Evolutionary conservation across 30 jellyfish, hydroid and myxozoan genomes (phyloP).

Genomic region (Clytia hemisphaerica): DNA sequence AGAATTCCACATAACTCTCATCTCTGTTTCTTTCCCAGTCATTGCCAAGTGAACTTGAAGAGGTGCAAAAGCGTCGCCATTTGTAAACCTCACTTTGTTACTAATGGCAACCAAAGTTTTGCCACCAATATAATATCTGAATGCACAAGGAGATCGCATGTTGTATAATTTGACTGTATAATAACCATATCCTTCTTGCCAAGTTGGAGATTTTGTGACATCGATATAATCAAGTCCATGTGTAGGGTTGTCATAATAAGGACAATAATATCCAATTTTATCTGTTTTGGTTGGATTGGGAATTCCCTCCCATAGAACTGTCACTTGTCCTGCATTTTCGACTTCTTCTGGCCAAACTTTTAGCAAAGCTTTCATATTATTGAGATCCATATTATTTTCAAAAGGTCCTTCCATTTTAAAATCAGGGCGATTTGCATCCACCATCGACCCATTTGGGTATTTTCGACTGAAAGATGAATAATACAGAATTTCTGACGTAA

Average conservation of each 20-base stretch:
- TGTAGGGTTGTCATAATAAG: conserved; percentile 32
- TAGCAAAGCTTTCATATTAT: no score
- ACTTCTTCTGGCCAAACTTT: conserved; percentile 67
- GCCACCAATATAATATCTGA: conserved; percentile 2
- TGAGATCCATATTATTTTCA: no score
- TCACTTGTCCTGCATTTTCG: conserved; percentile 46
- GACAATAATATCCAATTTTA: conserved; percentile 73
- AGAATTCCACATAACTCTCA: conserved; percentile 68
- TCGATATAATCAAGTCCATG: conserved; percentile 29
- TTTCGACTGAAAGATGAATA: no score
- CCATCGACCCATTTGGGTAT: no score
- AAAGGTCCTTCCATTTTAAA: no score
- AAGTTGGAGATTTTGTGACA: conserved; percentile 11
- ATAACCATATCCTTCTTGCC: conserved; percentile 36
- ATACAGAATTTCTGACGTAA: no score
- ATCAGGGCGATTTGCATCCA: no score
- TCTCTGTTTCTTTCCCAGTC: conserved; percentile 48
- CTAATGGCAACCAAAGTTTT: conserved; percentile 29
- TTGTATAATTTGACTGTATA: conserved; percentile 13
- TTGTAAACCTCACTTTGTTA: conserved; percentile 8
- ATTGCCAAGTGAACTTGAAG: conserved; percentile 40
- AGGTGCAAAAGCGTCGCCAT: conserved; percentile 53
- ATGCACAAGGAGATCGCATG: no score
- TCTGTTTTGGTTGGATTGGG: conserved; percentile 38
- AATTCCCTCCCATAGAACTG: conserved; percentile 48